Evolutionary conservation across 2,113 vertebrate species (phyloP), one percentile per base, ranked within the genome.

Genomic region (Percina caprodes): DNA sequence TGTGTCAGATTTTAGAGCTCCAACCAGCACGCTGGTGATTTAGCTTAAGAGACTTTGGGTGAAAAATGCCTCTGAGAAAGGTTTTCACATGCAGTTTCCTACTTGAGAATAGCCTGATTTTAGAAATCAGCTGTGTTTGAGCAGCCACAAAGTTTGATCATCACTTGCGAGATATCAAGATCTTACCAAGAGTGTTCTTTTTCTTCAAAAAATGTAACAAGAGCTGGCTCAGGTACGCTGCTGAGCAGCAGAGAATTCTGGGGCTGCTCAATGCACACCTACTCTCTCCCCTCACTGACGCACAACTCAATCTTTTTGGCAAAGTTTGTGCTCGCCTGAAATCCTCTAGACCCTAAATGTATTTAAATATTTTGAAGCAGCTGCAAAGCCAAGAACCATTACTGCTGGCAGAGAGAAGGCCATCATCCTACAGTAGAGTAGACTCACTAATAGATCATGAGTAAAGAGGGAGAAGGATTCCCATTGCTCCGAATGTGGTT

Each of bases 341-440:
- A 90, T 83, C 77, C 58, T 79, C 80, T 48, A 81, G 86, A 84
- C 79, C 52, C 72, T 76, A 80, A 86, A 88, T 83, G 77, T 67
- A 91, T 86, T 79, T 69, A 30, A 30, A 30, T 30, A 30, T 30
- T 30, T 30, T 30, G 60, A 82, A 69, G 79, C 65, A 59, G 75
- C 84, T 52, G 72, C 15, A 24, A 65, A 81, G 90, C 88, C 88
- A 91, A 87, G 71, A 85, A 23, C 79, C 61, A 83, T 90, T 86
- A 83, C 48, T 42, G 76, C 85, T 90, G 89, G 82, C 87, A 85
- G 79, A 78, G 70, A 51, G 73, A 30, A 68, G 73, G 78, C 83
- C 15, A 14, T 9, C 65, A 16, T 92, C 90, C 88, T 89, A 54
- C 85, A 33, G 69, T 18, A 56, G 71, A 85, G 78, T 49, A 72